Evolutionary conservation across 2,888 invertebrate genomes (phyloP), one percentile per base, ranked within the genome.

Genomic region (Carcina quercana): DNA sequence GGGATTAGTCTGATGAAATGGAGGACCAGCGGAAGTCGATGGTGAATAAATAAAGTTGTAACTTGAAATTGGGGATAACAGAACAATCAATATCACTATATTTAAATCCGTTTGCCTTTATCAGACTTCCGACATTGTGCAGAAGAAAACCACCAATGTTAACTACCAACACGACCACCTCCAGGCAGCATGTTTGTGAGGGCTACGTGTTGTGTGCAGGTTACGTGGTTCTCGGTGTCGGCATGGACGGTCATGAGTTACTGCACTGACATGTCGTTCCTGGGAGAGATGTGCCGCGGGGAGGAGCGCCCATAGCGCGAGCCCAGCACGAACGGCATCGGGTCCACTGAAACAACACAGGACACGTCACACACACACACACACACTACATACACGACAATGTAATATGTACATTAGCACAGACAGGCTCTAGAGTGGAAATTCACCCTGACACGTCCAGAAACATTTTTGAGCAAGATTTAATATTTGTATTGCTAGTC

Each of bases 281-380:
- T 35, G 1, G 73, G 69, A 1, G 66, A 30, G 34, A 76, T 53
- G 37, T 59, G 43, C 0, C 72, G 54, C 13, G 59, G 63, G n/a
- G 63, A 55, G 14, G 78, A 73, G 36, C 79, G 67, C 0, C 79
- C 79, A 53, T 76, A 79, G 13, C 79, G 64, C 5, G 75, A 71
- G 3, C 68, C 69, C 50, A 79, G 57, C 42, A 75, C 63, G 49
- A 79, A 79, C 24, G 78, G 78, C 34, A 63, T 54, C 24, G 73
- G 66, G 1, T 72, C 65, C 62, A 71, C 78, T 76, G 49, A 3
- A n/a, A n/a, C n/a, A n/a, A n/a, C n/a, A n/a, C n/a, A n/a, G 7
- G 22, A 10, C 22, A 22, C 7, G 5, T 7, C 17, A 7, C 15
- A 6, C 3, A 10, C 26, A 15, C 14, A 19, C 13, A 12, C 13